phyloP scores from a whole-genome alignment of 2,797 vertebrate genomes.

The Morus bassanus region DNA sequence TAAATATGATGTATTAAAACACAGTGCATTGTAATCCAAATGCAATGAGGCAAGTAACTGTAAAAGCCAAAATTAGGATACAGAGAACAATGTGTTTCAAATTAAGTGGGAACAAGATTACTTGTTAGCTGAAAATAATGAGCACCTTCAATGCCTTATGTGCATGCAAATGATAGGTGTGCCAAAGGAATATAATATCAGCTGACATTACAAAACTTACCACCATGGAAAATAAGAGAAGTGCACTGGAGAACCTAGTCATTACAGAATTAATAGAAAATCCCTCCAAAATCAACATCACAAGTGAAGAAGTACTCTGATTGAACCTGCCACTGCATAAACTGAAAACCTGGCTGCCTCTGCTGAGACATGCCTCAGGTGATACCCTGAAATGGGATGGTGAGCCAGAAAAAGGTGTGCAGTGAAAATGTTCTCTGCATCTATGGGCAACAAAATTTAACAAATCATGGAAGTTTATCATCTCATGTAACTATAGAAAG shows the following conservation, averaged over 20 bases:
- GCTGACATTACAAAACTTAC: conserved; percentile 12
- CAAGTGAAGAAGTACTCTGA: background rate
- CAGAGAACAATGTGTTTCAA: conserved; percentile 35
- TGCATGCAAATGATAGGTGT: conserved; percentile 22
- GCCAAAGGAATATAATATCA: conserved; percentile 27
- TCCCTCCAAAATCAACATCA: background rate
- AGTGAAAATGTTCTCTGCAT: background rate
- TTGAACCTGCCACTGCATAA: background rate
- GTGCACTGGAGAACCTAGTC: background rate
- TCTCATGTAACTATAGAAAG: background rate
- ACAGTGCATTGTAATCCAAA: background rate
- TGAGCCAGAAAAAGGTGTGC: background rate
- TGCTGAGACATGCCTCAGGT: background rate
- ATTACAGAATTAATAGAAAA: conserved; percentile 29
- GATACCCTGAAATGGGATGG: background rate
- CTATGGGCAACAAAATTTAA: background rate
- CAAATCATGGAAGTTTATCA: background rate
- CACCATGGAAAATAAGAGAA: background rate
- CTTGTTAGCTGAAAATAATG: conserved; percentile 48
- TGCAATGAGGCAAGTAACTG: conserved; percentile 26
- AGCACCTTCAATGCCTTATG: conserved; percentile 13
- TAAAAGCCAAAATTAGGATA: conserved; percentile 45
- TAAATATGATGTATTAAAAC: background rate
- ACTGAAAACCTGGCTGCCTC: background rate
- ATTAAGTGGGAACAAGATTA: conserved; percentile 48